These are phyloP conservation scores for Drosophila tani DNA, from an alignment of 1,140 invertebrate species.

Conservation along the genomic window DNA sequence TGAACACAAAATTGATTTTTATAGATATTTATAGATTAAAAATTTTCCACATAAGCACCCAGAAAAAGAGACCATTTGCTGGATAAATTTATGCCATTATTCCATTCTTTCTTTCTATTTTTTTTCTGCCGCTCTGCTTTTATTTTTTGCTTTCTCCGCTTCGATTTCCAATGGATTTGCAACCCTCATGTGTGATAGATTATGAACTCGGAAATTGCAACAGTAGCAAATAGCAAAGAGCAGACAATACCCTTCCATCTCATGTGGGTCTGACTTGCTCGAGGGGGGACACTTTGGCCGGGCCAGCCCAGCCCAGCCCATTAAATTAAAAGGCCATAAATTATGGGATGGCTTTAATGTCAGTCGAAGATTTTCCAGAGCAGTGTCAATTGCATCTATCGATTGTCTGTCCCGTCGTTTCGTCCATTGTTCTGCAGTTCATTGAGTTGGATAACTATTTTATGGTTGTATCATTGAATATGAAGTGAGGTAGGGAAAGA, in stretches of 20 bases:
- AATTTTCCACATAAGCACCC: constrained; percentile 78
- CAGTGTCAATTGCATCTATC: constrained; percentile 75
- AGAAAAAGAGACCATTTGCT: constrained; percentile 66
- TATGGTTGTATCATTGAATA: constrained; percentile 62
- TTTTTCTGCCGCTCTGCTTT: constrained; percentile 21
- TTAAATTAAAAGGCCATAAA: constrained; percentile 84
- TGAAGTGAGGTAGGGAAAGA: constrained; percentile 9
- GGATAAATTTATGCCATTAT: constrained; percentile 72
- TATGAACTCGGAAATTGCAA: constrained; percentile 77
- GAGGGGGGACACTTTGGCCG: constrained; percentile 55
- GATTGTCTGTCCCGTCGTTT: constrained; percentile 48
- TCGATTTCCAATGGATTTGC: constrained; percentile 44
- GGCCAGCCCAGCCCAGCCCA: constrained; percentile 65
- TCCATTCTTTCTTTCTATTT: constrained; percentile 14
- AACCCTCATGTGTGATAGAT: constrained; percentile 77
- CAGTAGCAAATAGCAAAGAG: constrained; percentile 57
- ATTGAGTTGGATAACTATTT: constrained; percentile 70
- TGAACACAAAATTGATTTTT: constrained; percentile 83
- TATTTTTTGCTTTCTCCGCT: constrained; percentile 28
- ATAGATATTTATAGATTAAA: constrained; percentile 83
- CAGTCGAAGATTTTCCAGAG: constrained; percentile 68
- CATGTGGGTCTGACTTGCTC: constrained; percentile 60
- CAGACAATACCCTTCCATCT: constrained; percentile 51
- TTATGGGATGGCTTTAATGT: constrained; percentile 74
- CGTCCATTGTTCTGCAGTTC: constrained; percentile 47